phyloP scores from a whole-genome alignment of 1,140 invertebrate genomes.

The Lordiphosa collinella region DNA sequence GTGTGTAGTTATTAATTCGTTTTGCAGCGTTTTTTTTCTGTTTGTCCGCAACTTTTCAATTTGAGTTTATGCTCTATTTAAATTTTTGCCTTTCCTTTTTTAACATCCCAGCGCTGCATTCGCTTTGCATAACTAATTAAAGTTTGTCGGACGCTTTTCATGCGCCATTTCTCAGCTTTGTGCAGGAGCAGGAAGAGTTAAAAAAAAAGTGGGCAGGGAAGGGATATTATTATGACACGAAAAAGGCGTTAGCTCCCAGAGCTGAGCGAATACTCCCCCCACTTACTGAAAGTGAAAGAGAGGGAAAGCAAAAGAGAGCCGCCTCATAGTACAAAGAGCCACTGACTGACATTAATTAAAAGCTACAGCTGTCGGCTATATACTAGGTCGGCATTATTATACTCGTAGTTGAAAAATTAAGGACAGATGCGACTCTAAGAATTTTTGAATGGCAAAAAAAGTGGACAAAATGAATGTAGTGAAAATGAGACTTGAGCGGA shows the following conservation, averaged over 20 bases:
- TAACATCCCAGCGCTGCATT: constrained; percentile 41
- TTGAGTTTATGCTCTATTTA: constrained; percentile 42
- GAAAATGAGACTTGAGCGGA: too few relatives aligned
- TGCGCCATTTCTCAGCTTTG: constrained; percentile 58
- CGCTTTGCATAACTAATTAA: constrained; percentile 75
- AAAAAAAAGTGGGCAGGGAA: constrained; percentile 14
- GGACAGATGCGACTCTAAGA: constrained; percentile 11
- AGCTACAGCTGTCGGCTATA: constrained; percentile 46
- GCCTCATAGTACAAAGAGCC: constrained; percentile 10
- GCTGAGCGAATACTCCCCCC: constrained; percentile 8
- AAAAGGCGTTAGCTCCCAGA: constrained; percentile 52
- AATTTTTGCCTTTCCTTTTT: constrained; percentile 34
- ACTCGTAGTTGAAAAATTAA: constrained; percentile 4
- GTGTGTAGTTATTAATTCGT: constrained; percentile 22
- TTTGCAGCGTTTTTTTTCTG: constrained; percentile 17
- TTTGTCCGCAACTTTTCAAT: constrained; percentile 23
- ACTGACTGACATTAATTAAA: constrained; percentile 49
- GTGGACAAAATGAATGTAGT: neutral
- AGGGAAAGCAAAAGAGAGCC: neutral
- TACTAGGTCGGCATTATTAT: constrained; percentile 41
- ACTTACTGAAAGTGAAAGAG: constrained; percentile 1
- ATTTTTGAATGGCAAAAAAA: neutral
- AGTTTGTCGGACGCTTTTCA: constrained; percentile 55
- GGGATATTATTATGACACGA: constrained; percentile 67
- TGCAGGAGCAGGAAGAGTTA: neutral